Conservation (phyloP, 2,888 invertebrate species). For the Drosophila barbarae region DNA sequence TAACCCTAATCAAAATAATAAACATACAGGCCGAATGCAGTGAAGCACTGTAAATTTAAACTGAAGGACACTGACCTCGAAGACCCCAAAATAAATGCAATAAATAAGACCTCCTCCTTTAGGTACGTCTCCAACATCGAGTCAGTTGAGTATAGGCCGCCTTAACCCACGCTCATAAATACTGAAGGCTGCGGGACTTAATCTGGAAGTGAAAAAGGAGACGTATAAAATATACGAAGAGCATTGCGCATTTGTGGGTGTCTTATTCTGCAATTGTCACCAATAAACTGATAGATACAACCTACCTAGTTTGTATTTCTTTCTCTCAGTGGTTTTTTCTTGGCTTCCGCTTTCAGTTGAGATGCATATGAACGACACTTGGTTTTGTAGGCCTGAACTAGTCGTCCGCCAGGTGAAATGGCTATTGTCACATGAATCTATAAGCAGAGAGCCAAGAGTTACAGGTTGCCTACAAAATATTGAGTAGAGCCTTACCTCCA, state of each 20-base stretch:
- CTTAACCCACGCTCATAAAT: neutral
- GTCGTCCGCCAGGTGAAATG: constrained; percentile 77
- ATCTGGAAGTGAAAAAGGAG: too few relatives aligned
- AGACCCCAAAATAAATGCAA: neutral
- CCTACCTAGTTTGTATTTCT: neutral
- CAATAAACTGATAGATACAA: neutral
- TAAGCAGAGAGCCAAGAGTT: neutral
- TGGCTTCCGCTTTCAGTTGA: constrained; percentile 48
- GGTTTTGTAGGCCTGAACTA: constrained; percentile 75
- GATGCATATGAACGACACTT: constrained; percentile 72
- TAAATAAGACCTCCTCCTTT: neutral
- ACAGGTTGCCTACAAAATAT: rapidly evolving
- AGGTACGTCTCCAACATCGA: neutral
- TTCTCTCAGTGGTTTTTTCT: neutral
- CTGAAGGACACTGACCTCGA: too few relatives aligned
- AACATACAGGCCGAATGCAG: too few relatives aligned
- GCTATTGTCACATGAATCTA: constrained; percentile 75
- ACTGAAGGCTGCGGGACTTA: neutral
- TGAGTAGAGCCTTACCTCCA: constrained; percentile 62
- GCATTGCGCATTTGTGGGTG: too few relatives aligned
- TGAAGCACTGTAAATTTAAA: too few relatives aligned
- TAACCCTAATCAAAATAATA: too few relatives aligned
- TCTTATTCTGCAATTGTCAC: too few relatives aligned
- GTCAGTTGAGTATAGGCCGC: neutral
- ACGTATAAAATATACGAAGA: neutral